phyloP scores from a whole-genome alignment of 2,888 invertebrate species.

The Oligia strigilis region DNA sequence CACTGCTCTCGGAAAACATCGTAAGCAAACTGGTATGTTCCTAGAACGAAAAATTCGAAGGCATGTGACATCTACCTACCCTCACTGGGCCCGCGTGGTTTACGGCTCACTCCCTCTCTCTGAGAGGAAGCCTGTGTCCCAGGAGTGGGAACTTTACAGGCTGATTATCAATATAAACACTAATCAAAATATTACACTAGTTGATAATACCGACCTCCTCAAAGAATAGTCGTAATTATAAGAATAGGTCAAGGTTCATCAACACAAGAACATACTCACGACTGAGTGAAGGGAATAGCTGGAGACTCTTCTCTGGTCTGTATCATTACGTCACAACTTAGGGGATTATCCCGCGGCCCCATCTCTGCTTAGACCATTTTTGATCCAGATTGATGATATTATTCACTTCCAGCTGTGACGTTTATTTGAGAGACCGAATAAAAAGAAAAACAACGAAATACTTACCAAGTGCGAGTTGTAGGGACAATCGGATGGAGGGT shows the following conservation, averaged over 20 bases:
- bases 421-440: slow-evolving; percentile 43
- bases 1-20: neutral
- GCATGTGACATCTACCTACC: neutral
- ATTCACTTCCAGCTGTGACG: slow-evolving; percentile 59
- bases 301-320: neutral
- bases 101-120: too few species aligned
- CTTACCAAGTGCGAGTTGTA: neutral
- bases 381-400: slow-evolving; percentile 69
- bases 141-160: neutral
- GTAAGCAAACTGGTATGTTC: neutral
- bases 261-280: neutral
- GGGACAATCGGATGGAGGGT: neutral
- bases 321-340: slow-evolving; percentile 45
- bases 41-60: neutral
- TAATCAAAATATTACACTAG: too few species aligned
- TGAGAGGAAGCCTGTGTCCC: neutral
- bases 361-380: slow-evolving; percentile 42
- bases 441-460: slow-evolving; percentile 39
- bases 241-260: neutral
- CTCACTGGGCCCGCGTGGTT: too few species aligned
- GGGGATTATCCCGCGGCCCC: slow-evolving; percentile 57
- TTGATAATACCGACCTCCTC: too few species aligned
- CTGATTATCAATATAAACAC: too few species aligned
- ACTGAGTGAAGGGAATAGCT: neutral
- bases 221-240: neutral